Evolutionary conservation across 2,888 invertebrate genomes (phyloP), one percentile per base, ranked within the genome.

Genomic region (Embidobia sp.): DNA sequence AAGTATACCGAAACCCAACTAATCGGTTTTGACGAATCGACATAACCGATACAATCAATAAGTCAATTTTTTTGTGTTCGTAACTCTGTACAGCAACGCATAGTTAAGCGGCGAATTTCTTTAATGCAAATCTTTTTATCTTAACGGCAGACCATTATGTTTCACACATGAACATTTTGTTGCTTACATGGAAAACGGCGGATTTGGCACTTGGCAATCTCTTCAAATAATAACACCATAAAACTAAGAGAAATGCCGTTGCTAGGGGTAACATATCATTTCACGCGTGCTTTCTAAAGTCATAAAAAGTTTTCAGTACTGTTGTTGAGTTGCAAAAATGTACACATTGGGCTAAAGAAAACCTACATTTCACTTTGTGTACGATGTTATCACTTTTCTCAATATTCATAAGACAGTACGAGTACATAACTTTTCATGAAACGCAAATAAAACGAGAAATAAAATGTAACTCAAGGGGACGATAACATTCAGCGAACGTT

Each of bases 301-400:
- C 64, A 49, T 73, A 64, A 64, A 73, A 73, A 73, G 64, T 73
- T 49, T 42, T 16, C 40, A 35, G 16, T 29, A 27, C 33, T 19
- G 33, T 49, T 64, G 49, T 46, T 42, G 27, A 64, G 42, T 64
- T 57, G 11, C 48, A 57, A 55, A 61, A 64, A 73, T 73, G 19
- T 73, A 18, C 26, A 57, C 46, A 61, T 16, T 22, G 46, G 35
- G n/a, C 63, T 42, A 53, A 63, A 72, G 63, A 40, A 72, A 63
- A 33, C 33, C 33, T 57, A 40, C 63, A 57, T 73, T 57, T 73
- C 33, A 64, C 49, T 64, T 55, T 57, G 31, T 48, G 31, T 42
- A 48, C n/a, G 64, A 55, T 55, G 49, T 64, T 64, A 73, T 74
- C 61, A 53, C 59, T 61, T 66, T 66, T 66, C 59, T 42, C 44